These are phyloP conservation scores for Oxycera nigricornis DNA, from an alignment of 2,888 invertebrate species.

Conservation along the genomic window DNA sequence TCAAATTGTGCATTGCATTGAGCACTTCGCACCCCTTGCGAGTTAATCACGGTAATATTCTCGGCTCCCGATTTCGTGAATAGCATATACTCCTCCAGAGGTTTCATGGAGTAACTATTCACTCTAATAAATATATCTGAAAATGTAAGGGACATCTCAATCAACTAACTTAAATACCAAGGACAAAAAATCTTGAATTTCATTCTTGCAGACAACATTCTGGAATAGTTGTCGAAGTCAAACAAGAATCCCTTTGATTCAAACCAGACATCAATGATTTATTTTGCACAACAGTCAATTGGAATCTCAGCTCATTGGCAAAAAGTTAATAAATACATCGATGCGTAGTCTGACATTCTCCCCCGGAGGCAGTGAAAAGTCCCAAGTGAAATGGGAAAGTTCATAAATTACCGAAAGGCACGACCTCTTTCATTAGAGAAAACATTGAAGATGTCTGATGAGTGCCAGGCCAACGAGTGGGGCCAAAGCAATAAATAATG, in stretches of 20 bases:
- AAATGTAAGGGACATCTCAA: slow-evolving; percentile 46
- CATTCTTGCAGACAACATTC: no score
- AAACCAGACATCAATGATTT: slow-evolving; percentile 18
- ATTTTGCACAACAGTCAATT: no score
- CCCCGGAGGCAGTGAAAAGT: background rate
- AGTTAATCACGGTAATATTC: slow-evolving; percentile 85
- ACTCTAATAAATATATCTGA: slow-evolving; percentile 86
- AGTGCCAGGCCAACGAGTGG: background rate
- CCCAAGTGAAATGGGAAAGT: slow-evolving; percentile 1
- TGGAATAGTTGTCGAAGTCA: no score
- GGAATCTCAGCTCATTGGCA: no score
- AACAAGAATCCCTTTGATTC: no score
- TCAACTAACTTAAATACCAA: background rate
- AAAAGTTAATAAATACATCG: background rate
- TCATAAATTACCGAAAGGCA: slow-evolving; percentile 44
- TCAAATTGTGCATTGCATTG: slow-evolving; percentile 85
- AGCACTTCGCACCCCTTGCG: slow-evolving; percentile 84
- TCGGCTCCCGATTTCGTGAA: slow-evolving; percentile 84
- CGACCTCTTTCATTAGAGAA: slow-evolving; percentile 42
- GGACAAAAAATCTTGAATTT: no score
- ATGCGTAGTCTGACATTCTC: background rate
- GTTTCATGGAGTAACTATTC: slow-evolving; percentile 82
- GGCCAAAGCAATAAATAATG: slow-evolving; percentile 34
- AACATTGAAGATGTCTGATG: slow-evolving; percentile 34
- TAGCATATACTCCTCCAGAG: slow-evolving; percentile 90